A percentile compares a stretch with the other conserved stretches of the same genome.
These are phyloP conservation scores for Pollicipes pollicipes DNA, from an alignment of 1,140 invertebrate genomes.

Conservation along the genomic window DNA sequence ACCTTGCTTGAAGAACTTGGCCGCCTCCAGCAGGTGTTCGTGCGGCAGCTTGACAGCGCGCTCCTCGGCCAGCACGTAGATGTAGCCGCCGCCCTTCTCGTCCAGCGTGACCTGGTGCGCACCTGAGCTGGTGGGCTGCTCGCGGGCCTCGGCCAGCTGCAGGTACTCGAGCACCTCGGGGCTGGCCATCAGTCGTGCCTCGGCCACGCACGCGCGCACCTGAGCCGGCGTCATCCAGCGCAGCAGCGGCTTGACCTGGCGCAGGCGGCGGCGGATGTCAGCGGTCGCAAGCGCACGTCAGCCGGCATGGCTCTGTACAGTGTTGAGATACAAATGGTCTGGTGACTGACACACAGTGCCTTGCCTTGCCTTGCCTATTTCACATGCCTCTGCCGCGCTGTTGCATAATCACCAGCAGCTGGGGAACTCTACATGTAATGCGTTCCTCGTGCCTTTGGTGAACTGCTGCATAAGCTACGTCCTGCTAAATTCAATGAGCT, in stretches of 20 bases:
- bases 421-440: too few species aligned
- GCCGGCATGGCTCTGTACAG: too few species aligned
- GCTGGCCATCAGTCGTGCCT: background rate
- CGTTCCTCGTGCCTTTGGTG: too few species aligned
- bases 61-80: background rate
- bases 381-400: too few species aligned
- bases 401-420: too few species aligned
- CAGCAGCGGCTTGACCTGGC: background rate
- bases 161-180: background rate
- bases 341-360: too few species aligned
- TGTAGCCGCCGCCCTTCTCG: background rate
- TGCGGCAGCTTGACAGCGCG: background rate
- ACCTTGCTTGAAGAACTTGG: background rate
- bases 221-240: background rate
- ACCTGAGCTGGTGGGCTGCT: background rate
- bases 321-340: too few species aligned
- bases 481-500: too few species aligned
- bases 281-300: too few species aligned
- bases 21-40: background rate
- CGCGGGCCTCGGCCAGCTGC: background rate
- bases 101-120: background rate
- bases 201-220: background rate
- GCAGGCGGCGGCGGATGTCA: too few species aligned
- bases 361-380: too few species aligned
- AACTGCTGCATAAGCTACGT: too few species aligned